These are phyloP conservation scores for Hemibagrus wyckioides DNA, from an alignment of 2,113 vertebrate species.

Conservation along the genomic window DNA sequence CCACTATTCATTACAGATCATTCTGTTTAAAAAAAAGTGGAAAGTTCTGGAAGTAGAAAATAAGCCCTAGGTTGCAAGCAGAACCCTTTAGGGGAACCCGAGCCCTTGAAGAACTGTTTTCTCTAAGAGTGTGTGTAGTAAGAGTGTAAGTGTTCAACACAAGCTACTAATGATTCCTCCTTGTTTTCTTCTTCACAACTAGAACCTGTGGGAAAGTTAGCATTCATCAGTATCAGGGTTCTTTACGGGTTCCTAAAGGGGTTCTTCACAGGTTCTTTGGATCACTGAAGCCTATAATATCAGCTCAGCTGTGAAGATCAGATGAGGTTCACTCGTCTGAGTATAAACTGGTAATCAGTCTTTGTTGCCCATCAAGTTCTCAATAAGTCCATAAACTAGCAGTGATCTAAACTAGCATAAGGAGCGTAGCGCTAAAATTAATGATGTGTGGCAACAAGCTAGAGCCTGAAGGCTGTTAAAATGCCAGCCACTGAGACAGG, in stretches of 20 bases:
- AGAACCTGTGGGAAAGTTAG: no score
- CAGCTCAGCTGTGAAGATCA: background rate
- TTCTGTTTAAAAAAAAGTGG: background rate
- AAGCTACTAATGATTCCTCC: no score
- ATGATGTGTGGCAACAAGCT: background rate
- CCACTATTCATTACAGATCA: background rate
- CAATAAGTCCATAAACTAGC: background rate
- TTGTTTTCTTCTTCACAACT: no score
- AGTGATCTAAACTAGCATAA: background rate
- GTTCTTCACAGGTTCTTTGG: no score
- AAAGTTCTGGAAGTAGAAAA: no score
- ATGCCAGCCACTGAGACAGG: background rate
- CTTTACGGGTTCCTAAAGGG: no score
- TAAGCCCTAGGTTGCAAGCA: no score
- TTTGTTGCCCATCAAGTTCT: background rate
- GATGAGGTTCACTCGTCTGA: background rate
- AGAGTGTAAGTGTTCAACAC: no score
- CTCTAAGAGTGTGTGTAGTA: background rate
- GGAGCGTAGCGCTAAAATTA: background rate
- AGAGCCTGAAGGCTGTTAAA: background rate
- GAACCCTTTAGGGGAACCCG: background rate
- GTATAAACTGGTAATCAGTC: background rate
- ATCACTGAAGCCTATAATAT: background rate
- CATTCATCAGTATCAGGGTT: no score
- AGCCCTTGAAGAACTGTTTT: background rate